Conservation (phyloP, 2,113 vertebrate genomes). For the Ophthalmolycus amberensis region DNA sequence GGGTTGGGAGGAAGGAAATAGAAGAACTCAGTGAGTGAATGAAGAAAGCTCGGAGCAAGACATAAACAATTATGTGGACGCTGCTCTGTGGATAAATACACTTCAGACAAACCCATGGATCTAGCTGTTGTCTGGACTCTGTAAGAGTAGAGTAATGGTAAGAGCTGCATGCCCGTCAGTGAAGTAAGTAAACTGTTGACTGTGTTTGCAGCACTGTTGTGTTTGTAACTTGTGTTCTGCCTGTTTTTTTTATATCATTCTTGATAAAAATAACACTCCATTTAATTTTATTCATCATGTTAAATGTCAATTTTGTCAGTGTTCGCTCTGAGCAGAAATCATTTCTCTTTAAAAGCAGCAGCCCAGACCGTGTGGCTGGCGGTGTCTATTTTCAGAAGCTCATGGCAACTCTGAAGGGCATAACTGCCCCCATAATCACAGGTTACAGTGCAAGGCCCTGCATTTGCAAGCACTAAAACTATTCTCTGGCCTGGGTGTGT, state of each 20-base stretch:
- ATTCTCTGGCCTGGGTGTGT: conserved; percentile 75
- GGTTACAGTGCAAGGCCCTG: conserved; percentile 73
- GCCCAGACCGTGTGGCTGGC: conserved; percentile 79
- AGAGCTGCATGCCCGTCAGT: conserved; percentile 43
- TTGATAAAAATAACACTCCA: not conserved
- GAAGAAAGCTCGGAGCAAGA: conserved; percentile 66
- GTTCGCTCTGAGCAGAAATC: conserved; percentile 50
- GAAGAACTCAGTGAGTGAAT: conserved; percentile 70
- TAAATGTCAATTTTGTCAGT: conserved; percentile 12
- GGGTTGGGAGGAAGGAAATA: conserved; percentile 73
- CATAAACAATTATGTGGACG: conserved; percentile 73
- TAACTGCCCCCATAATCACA: conserved; percentile 83
- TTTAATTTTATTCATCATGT: not conserved
- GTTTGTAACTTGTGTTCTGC: not conserved
- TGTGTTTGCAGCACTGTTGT: not conserved
- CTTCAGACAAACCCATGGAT: conserved; percentile 53
- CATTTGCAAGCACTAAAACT: conserved; percentile 74
- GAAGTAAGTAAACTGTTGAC: conserved; percentile 3
- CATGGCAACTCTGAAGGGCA: conserved; percentile 76
- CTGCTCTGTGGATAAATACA: conserved; percentile 50
- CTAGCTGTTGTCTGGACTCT: conserved; percentile 42
- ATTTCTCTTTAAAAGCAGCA: conserved; percentile 81
- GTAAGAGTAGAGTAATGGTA: conserved; percentile 67
- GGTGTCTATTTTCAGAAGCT: conserved; percentile 84
- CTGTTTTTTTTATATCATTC: not conserved